A percentile compares a stretch with the other conserved stretches of the same genome.
Evolutionary conservation across 2,113 vertebrate species (phyloP).

Genomic region (Cyphomyrus discorhynchus): DNA sequence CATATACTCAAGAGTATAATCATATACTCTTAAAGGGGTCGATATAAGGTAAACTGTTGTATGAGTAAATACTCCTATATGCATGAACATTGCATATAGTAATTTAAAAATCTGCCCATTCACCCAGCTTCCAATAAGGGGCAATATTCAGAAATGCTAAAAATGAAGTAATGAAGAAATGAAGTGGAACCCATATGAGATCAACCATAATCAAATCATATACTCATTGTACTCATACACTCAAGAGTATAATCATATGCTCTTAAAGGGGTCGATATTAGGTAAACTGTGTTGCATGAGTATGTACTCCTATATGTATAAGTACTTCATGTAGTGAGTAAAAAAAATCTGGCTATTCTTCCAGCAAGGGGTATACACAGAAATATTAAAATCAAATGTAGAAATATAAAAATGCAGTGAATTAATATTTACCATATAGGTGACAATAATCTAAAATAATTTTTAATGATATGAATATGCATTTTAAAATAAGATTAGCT

Average conservation of each 20-base stretch:
- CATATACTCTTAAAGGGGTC: background rate
- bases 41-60: background rate
- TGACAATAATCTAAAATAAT: background rate
- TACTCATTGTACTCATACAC: background rate
- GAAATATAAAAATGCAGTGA: background rate
- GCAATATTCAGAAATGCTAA: background rate
- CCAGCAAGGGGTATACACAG: background rate
- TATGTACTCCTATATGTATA: background rate
- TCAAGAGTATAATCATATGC: background rate
- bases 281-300: background rate
- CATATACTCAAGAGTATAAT: background rate
- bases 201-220: background rate
- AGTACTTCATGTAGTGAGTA: background rate
- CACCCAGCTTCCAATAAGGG: background rate
- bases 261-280: background rate
- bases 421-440: background rate
- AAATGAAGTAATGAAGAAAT: slow-evolving; percentile 52
- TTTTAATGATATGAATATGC: background rate
- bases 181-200: slow-evolving; percentile 62
- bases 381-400: background rate
- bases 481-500: background rate
- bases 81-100: background rate
- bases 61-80: background rate
- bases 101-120: background rate
- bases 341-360: background rate